These are phyloP conservation scores for Spea hammondii DNA, from an alignment of 2,797 vertebrate genomes.

Conservation along the genomic window DNA sequence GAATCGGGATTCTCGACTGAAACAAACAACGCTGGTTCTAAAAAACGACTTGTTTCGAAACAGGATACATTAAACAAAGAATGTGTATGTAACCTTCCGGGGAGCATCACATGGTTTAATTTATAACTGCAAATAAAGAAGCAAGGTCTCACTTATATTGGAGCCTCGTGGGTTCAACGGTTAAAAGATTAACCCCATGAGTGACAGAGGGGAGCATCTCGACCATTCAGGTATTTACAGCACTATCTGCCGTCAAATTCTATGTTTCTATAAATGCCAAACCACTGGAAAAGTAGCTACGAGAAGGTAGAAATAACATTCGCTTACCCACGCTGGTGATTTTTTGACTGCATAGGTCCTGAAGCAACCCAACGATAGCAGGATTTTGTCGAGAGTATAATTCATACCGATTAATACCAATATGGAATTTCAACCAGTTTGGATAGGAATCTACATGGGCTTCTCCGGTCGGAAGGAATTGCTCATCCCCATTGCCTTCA, in stretches of 20 bases:
- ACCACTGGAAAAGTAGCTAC: background rate
- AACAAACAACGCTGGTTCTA: too few relatives aligned
- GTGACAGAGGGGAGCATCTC: too few relatives aligned
- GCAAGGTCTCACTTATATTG: too few relatives aligned
- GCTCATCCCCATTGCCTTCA: slow-evolving; percentile 75
- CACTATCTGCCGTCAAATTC: too few relatives aligned
- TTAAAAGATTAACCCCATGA: too few relatives aligned
- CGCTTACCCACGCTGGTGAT: slow-evolving; percentile 95
- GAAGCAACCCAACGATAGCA: slow-evolving; percentile 87
- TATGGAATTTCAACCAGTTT: slow-evolving; percentile 98
- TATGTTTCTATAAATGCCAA: background rate
- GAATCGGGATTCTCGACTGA: too few relatives aligned
- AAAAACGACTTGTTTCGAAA: too few relatives aligned
- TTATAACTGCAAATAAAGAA: too few relatives aligned
- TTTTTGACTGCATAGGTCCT: slow-evolving; percentile 85
- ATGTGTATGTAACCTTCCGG: too few relatives aligned
- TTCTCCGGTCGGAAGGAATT: slow-evolving; percentile 82
- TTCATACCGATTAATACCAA: slow-evolving; percentile 95
- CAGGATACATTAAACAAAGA: too few relatives aligned
- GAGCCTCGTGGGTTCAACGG: too few relatives aligned
- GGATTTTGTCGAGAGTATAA: slow-evolving; percentile 90
- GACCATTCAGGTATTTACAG: background rate
- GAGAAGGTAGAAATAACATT: slow-evolving; percentile 35
- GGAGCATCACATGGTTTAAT: too few relatives aligned
- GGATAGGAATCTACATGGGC: slow-evolving; percentile 85